A percentile compares a stretch with the other conserved stretches of the same genome.
phyloP scores from a whole-genome alignment of 2,888 invertebrate species.

The Cybosia mesomella region DNA sequence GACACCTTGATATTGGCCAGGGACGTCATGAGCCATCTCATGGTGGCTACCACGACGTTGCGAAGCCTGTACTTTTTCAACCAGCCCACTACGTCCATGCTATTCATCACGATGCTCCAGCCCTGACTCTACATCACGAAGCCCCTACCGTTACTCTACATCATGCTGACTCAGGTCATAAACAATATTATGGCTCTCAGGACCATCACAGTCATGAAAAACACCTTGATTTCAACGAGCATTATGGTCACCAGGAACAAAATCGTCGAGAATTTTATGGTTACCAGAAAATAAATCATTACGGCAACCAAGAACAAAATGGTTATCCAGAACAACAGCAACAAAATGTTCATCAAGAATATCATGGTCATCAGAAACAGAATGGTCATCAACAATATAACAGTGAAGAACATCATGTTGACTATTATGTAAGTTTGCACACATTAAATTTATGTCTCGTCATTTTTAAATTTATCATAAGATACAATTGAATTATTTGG shows the following conservation, averaged over 20 bases:
- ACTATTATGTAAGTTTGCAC: conserved; percentile 66
- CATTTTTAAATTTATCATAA: neutral
- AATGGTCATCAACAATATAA: conserved; percentile 37
- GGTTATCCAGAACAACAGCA: conserved; percentile 15
- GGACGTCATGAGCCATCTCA: conserved; percentile 13
- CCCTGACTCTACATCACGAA: too few species aligned
- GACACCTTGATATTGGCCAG: conserved; percentile 6
- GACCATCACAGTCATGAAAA: neutral
- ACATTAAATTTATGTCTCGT: neutral
- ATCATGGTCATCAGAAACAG: neutral
- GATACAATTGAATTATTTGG: neutral
- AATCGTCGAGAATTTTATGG: conserved; percentile 23
- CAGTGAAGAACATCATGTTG: conserved; percentile 59
- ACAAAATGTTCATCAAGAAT: neutral
- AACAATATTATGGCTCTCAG: neutral
- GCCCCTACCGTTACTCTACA: neutral
- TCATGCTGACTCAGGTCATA: conserved; percentile 14
- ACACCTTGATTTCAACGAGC: neutral
- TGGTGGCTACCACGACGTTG: conserved; percentile 29
- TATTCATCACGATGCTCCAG: conserved; percentile 38
- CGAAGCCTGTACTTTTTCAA: conserved; percentile 41
- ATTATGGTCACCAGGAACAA: conserved; percentile 3
- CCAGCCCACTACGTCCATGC: conserved; percentile 42
- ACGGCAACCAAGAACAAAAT: conserved; percentile 24
- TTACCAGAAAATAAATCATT: conserved; percentile 21